Evolutionary conservation across 2,113 vertebrate genomes (phyloP).

Genomic region (Saimiri boliviensis): DNA sequence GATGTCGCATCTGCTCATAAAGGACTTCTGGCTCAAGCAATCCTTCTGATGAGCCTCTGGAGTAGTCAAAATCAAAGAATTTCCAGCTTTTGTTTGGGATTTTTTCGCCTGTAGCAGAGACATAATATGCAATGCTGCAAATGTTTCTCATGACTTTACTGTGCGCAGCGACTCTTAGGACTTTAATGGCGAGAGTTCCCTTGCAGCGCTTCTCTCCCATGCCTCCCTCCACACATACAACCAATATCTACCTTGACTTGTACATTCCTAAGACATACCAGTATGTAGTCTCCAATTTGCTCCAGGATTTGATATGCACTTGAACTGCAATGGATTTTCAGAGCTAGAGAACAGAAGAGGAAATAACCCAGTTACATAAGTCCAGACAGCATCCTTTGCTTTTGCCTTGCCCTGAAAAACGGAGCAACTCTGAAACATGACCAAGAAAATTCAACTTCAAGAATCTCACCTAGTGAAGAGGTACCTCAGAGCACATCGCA

Average conservation of each 20-base stretch:
- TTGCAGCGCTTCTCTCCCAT: neutral
- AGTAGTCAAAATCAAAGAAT: neutral
- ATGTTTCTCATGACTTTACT: neutral
- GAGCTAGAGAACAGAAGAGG: constrained; percentile 69
- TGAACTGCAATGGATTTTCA: constrained; percentile 88
- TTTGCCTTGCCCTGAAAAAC: constrained; percentile 43
- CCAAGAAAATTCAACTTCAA: neutral
- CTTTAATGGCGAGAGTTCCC: neutral
- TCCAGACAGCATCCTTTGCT: neutral
- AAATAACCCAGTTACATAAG: constrained; percentile 1
- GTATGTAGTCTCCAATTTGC: constrained; percentile 83
- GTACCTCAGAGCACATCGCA: neutral
- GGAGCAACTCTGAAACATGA: neutral
- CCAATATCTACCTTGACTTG: constrained; percentile 83
- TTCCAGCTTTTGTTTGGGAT: constrained; percentile 15
- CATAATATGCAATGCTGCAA: neutral
- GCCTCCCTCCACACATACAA: neutral
- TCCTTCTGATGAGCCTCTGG: too few species aligned
- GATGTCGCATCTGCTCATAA: neutral
- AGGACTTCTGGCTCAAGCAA: too few species aligned
- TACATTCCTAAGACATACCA: constrained; percentile 82
- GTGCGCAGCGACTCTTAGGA: neutral
- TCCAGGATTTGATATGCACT: constrained; percentile 84
- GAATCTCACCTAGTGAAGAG: neutral
- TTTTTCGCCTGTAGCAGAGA: neutral